Conservation (phyloP, 2,113 vertebrate genomes). For the Phycodurus eques region DNA sequence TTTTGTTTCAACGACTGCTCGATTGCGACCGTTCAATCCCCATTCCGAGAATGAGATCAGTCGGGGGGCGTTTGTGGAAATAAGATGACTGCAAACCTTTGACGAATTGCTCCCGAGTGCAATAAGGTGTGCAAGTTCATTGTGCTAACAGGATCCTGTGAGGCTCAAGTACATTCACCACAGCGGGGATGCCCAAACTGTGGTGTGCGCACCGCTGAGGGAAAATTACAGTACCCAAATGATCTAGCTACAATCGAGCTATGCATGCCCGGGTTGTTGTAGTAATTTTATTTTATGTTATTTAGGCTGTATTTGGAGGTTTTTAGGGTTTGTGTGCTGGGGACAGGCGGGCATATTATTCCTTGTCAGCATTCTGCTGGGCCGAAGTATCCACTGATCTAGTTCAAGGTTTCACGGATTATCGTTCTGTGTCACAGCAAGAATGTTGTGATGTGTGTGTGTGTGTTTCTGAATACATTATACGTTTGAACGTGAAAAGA, state of each 20-base stretch:
- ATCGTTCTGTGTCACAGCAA: too few species aligned
- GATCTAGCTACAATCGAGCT: background rate
- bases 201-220: background rate
- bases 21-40: background rate
- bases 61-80: background rate
- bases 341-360: too few species aligned
- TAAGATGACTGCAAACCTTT: background rate
- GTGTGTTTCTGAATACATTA: too few species aligned
- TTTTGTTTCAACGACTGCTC: background rate
- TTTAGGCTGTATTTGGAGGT: too few species aligned
- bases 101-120: background rate
- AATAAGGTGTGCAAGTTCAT: background rate
- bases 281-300: background rate
- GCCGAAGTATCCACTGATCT: too few species aligned
- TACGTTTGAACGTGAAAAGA: too few species aligned
- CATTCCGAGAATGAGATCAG: conserved; percentile 5
- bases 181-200: background rate
- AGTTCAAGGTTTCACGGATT: too few species aligned
- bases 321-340: too few species aligned
- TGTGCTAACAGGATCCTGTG: background rate
- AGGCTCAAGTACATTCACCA: background rate
- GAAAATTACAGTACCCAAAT: background rate
- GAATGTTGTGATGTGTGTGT: too few species aligned
- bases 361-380: too few species aligned
- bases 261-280: background rate